Evolutionary conservation across 92 coral and sea anemone species (phyloP).

Genomic region (Pocillopora meandrina): DNA sequence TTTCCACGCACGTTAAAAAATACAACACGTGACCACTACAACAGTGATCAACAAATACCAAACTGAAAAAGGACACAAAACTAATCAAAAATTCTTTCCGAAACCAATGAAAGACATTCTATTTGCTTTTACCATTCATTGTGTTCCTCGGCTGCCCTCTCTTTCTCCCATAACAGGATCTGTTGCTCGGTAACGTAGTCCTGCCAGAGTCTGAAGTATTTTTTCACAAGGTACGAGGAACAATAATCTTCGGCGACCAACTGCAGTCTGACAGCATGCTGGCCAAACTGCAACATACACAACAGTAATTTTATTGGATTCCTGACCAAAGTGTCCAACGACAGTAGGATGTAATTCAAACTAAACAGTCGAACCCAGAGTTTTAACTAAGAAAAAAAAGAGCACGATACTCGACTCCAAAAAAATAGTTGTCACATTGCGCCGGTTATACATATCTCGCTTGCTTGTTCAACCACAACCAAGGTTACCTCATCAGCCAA

Average conservation of each 20-base stretch:
- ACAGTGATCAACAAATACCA: neutral
- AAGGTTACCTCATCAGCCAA: too few species aligned
- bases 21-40: neutral
- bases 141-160: slow-evolving; percentile 88
- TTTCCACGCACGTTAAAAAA: neutral
- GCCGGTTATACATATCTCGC: too few species aligned
- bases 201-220: slow-evolving; percentile 86
- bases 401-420: too few species aligned
- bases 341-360: neutral
- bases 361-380: neutral
- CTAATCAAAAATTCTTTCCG: too few species aligned
- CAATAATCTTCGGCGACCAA: slow-evolving; percentile 84
- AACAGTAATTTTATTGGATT: neutral
- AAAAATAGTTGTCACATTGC: too few species aligned
- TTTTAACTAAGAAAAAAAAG: too few species aligned
- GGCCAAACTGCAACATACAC: slow-evolving; percentile 70
- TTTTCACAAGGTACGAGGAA: slow-evolving; percentile 65
- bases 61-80: neutral
- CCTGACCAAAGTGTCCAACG: neutral
- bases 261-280: slow-evolving; percentile 87
- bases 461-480: too few species aligned
- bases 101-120: neutral
- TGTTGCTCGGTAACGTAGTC: slow-evolving; percentile 88
- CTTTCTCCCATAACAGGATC: slow-evolving; percentile 95
- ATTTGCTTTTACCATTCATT: slow-evolving; percentile 63